Conservation (phyloP, 1,140 invertebrate genomes). For the Pollicipes pollicipes region DNA sequence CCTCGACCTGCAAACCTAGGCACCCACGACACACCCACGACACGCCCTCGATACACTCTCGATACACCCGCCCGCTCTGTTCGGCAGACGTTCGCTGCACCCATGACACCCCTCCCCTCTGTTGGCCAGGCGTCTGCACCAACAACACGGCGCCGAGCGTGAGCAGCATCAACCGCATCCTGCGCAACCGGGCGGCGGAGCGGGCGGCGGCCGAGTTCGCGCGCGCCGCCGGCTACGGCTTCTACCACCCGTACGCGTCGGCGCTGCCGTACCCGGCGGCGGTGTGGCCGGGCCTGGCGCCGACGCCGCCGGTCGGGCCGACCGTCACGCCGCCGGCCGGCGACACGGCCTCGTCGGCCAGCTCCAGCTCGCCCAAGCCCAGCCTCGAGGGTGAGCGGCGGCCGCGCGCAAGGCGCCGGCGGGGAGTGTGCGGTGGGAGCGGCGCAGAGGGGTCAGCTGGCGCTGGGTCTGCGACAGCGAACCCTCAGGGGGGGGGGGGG, state of each 20-base stretch:
- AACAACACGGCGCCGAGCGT: slow-evolving; percentile 72
- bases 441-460: too few species aligned
- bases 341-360: neutral
- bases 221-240: slow-evolving; percentile 66
- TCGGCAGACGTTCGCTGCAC: too few species aligned
- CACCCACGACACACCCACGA: too few species aligned
- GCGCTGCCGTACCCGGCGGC: slow-evolving; percentile 12
- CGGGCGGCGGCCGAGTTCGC: slow-evolving; percentile 84
- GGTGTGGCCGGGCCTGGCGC: slow-evolving; percentile 10
- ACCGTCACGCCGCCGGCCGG: neutral
- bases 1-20: too few species aligned
- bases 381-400: slow-evolving; percentile 13
- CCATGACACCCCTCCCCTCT: neutral
- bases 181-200: slow-evolving; percentile 75
- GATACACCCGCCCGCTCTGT: too few species aligned
- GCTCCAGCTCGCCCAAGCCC: slow-evolving; percentile 7
- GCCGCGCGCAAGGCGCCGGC: too few species aligned
- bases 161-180: slow-evolving; percentile 78
- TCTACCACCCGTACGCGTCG: slow-evolving; percentile 37
- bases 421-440: too few species aligned
- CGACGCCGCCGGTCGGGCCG: slow-evolving; percentile 5
- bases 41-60: too few species aligned
- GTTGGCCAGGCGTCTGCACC: slow-evolving; percentile 58
- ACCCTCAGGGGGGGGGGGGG: too few species aligned
- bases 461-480: too few species aligned